Evolutionary conservation across 2,888 invertebrate species (phyloP).

Genomic region (Drosophila vallismaia): DNA sequence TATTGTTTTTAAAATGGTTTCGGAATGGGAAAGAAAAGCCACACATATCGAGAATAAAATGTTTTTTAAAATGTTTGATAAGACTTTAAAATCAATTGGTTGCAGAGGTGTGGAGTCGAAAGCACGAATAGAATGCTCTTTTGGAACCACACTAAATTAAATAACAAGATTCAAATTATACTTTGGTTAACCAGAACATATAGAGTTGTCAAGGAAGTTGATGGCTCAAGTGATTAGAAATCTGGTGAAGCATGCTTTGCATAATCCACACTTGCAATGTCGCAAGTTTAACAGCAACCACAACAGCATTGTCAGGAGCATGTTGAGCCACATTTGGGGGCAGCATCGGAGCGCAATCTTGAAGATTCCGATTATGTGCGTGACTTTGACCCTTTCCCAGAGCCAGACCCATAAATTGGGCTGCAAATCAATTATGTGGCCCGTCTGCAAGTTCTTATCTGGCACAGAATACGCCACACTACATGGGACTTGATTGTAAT

Average conservation of each 20-base stretch:
- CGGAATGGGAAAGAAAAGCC: slow-evolving; percentile 3
- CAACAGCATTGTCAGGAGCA: slow-evolving; percentile 1
- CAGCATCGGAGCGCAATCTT: slow-evolving; percentile 23
- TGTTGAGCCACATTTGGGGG: slow-evolving; percentile 15
- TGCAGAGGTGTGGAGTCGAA: no score
- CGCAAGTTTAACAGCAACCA: slow-evolving; percentile 21
- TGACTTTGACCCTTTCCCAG: slow-evolving; percentile 37
- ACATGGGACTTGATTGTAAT: slow-evolving; percentile 42
- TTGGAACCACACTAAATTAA: background rate
- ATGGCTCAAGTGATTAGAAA: slow-evolving; percentile 66
- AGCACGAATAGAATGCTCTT: no score
- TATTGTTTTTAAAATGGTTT: slow-evolving; percentile 61
- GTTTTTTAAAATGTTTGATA: background rate
- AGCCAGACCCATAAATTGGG: slow-evolving; percentile 64
- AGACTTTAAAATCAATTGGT: background rate
- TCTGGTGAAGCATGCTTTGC: slow-evolving; percentile 53
- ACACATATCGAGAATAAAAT: background rate
- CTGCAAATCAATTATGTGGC: slow-evolving; percentile 70
- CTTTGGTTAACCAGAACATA: slow-evolving; percentile 3
- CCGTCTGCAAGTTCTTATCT: slow-evolving; percentile 64
- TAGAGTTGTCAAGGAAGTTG: slow-evolving; percentile 51
- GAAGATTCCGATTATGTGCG: slow-evolving; percentile 37
- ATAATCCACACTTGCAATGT: slow-evolving; percentile 45
- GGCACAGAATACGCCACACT: slow-evolving; percentile 7
- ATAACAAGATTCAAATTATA: background rate